These are phyloP conservation scores for Trichomalopsis sarcophagae DNA, from an alignment of 1,140 invertebrate genomes.

Conservation along the genomic window DNA sequence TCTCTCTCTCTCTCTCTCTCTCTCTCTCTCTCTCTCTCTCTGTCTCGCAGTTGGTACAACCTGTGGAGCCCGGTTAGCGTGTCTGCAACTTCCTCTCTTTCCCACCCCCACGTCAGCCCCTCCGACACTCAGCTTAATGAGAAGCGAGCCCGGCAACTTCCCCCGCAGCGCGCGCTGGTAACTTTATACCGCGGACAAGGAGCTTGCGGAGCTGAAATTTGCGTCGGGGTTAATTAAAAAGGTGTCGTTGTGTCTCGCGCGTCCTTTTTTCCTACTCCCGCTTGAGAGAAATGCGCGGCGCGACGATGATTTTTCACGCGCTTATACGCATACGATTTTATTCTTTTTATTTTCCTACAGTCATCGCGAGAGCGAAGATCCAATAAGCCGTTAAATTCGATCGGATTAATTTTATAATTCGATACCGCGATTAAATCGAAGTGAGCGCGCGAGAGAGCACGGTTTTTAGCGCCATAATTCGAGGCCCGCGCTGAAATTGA, in stretches of 20 bases:
- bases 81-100: not conserved
- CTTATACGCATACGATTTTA: not conserved
- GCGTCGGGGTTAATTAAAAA: conserved; percentile 11
- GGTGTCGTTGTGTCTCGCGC: not conserved
- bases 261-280: not conserved
- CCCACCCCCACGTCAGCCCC: not conserved
- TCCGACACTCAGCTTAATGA: conserved; percentile 14
- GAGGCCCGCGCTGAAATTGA: not conserved
- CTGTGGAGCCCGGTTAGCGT: conserved; percentile 11
- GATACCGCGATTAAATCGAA: not conserved
- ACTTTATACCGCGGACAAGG: conserved; percentile 3
- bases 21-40: no score
- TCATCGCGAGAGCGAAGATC: not conserved
- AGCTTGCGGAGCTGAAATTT: not conserved
- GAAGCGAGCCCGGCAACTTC: not conserved
- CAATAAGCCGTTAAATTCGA: conserved; percentile 14
- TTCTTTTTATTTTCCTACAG: no score
- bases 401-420: conserved; percentile 24
- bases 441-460: no score
- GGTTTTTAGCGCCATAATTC: not conserved
- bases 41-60: not conserved
- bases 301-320: not conserved
- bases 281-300: not conserved
- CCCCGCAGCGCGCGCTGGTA: not conserved
- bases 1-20: no score